Evolutionary conservation across 1,140 invertebrate genomes (phyloP), one percentile per base, ranked within the genome.

Genomic region (Drosophila ohnishii): DNA sequence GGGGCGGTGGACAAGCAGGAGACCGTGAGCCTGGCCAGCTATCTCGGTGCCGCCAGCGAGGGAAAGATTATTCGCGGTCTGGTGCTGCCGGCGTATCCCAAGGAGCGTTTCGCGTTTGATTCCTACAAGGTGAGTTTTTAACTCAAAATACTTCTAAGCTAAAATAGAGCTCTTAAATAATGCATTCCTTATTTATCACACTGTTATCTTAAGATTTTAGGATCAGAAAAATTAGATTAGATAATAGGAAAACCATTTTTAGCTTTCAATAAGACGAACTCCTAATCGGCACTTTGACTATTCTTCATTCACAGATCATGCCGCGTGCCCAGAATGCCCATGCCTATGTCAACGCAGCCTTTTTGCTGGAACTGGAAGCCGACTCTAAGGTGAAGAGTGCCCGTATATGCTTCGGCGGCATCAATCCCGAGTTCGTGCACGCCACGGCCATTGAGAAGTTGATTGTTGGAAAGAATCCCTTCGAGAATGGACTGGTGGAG

Each of bases 271-370:
- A 32, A 16, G 22, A 48, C 3, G 0, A 40, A 47, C 22, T 0
- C 2, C 2, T 10, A 14, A 22, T 55, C 13, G 4, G 34, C 14
- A 3, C 10, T 35, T 60, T n/a, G 8, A 22, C 10, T n/a, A 1
- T 39, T 1, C 4, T 25, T 25, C 1, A 2, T 5, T 1, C 79
- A 35, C 70, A 96, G 95, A 95, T 97, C 66, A 96, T 96, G 94
- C 94, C 95, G 0, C 93, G 96, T 70, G 94, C 94, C 5, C 96
- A 96, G 93, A 97, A 97, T 91, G 94, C 96, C 0, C 96, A 97
- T 85, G 96, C 96, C 0, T 94, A 95, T 76, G 95, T 98, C 0
- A 97, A 97, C 89, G 96, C 95, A 11, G 96, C 95, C 8, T 97
- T 98, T 86, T 92, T 95, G 0, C 93, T 96, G 34, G 93, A 95